Evolutionary conservation across 2,797 vertebrate genomes (phyloP), one percentile per base, ranked within the genome.

Genomic region (Rhinichthys osculus): DNA sequence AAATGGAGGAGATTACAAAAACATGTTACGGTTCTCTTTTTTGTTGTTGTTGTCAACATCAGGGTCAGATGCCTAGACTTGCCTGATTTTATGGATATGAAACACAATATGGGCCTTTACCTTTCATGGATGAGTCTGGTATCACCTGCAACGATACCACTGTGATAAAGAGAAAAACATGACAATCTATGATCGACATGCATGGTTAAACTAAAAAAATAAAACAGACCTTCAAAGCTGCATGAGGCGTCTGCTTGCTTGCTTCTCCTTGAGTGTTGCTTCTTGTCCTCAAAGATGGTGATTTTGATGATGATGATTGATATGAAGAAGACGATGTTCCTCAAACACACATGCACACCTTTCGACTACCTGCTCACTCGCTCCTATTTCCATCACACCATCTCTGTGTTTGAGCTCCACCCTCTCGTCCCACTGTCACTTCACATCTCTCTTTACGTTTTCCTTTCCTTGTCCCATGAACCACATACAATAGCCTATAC

Each of bases 371-470:
- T 62, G 73, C 42, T 19, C 64, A 19, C 50, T 19, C 64, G 9
- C 50, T 47, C 23, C 16, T 59, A 27, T 5, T 38, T 80, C 67
- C 35, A 27, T 44, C 80, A 83, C 72, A 72, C 21, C 59, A 30
- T 87, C 86, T 64, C 54, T 42, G 64, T 23, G 82, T 70, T 71
- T 73, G 14, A 83, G 33, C 84, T 73, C 71, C 52, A 47, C 81
- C 70, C 38, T 47, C 67, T 23, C 19, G 7, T 6, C 38, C 3
- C 8, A 62, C 73, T 82, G 10, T 71, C 76, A 47, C n/a, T 44
- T 62, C 64, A 50, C 86, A 13, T 52, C 40, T 57, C 30, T 81
- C 13, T 79, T 38, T 86, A 13, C 11, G 33, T 67, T 76, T 30
- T 70, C n/a, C 19, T 82, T 44, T 74, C 69, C 67, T 72, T 81